phyloP scores from a whole-genome alignment of 2,113 vertebrate species.

The Tinamus guttatus region DNA sequence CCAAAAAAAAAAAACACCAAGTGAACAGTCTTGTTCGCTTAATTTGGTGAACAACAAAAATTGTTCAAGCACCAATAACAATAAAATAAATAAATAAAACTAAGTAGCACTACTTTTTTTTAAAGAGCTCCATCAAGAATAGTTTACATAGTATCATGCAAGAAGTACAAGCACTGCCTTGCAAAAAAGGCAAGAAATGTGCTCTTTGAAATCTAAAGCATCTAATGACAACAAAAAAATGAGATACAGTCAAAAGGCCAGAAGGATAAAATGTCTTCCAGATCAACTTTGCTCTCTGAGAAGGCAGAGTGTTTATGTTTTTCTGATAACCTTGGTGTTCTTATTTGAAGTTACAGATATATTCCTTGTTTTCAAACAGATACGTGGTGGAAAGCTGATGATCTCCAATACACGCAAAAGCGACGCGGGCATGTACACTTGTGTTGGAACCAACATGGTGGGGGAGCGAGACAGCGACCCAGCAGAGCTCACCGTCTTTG shows the following conservation, averaged over 20 bases:
- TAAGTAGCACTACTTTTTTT: background rate
- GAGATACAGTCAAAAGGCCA: background rate
- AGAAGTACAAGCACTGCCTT: background rate
- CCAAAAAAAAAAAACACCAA: background rate
- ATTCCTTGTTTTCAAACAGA: slow-evolving; percentile 77
- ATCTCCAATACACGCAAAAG: slow-evolving; percentile 96
- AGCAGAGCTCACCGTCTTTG: slow-evolving; percentile 96
- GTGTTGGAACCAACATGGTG: slow-evolving; percentile 98
- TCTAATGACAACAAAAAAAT: background rate
- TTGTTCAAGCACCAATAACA: background rate
- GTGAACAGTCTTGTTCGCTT: background rate
- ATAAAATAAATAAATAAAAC: background rate
- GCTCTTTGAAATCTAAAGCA: background rate
- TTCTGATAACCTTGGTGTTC: background rate
- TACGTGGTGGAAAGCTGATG: slow-evolving; percentile 98
- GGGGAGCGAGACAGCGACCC: slow-evolving; percentile 97
- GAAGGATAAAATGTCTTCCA: background rate
- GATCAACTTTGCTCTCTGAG: background rate
- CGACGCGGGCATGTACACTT: slow-evolving; percentile 95
- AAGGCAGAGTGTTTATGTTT: background rate
- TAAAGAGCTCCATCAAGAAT: background rate
- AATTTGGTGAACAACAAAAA: background rate
- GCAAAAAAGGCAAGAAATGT: background rate
- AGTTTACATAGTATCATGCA: background rate
- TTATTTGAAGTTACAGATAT: background rate